Base-by-base conservation (phyloP, 2,797 vertebrate genomes). In the Melanotaenia boesemani region DNA sequence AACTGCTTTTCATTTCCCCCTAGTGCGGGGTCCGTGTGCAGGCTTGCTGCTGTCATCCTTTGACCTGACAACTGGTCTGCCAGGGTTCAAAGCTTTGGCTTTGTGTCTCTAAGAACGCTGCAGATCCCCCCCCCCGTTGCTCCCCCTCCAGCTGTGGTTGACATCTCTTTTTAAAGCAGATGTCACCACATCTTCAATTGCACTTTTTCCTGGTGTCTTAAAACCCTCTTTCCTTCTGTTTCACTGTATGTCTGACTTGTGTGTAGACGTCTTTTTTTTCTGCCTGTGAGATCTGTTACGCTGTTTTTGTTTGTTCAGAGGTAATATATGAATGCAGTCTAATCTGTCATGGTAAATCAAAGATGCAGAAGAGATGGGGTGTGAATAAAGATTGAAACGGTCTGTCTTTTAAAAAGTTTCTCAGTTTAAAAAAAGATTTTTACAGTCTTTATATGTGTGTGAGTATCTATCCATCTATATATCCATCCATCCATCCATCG, bases 331-430 rank as follows among this genome's bases (percentile, higher is more conserved):
- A 81, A 69, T 72, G 74, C 50, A 30, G 44, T 75, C 37, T 84
- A 64, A 48, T 73, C 76, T 89, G 71, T 86, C 65, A 57, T 55
- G 71, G 64, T 60, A 74, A 73, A 83, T 67, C 85, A 79, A 90
- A 79, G 71, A 85, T 73, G 77, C 75, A 79, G 67, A 80, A 50
- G 80, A 80, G 79, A 80, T 72, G 72, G 72, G 70, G 65, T 48
- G 57, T 67, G 69, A 94, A 92, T 93, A 94, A 94, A 93, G 77
- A 85, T 83, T 4, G 50, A 74, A 81, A 80, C 46, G 66, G 75
- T 66, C 58, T 36, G 32, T 54, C 26, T 65, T 60, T 52, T 52
- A 52, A 30, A 67, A 55, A 11, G 44, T 30, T 55, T 54, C 48
- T 69, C n/a, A 58, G 58, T 48, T 48, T 48, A 30, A 30, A 15